A percentile compares a stretch with the other conserved stretches of the same genome.
phyloP scores from a whole-genome alignment of 2,113 vertebrate species.

The Hypanus sabinus region DNA sequence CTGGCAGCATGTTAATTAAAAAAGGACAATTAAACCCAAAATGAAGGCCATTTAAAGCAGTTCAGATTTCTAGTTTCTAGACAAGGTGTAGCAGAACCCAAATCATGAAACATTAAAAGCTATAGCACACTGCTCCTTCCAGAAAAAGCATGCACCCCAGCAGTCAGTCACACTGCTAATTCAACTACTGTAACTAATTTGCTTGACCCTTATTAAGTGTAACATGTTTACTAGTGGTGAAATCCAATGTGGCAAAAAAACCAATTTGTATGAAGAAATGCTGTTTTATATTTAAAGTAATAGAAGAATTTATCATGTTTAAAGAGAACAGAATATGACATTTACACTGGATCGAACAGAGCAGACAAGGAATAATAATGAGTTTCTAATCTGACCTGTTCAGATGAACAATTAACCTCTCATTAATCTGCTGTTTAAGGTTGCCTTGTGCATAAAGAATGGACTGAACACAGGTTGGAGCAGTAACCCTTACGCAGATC shows the following conservation, averaged over 20 bases:
- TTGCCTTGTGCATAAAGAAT: background rate
- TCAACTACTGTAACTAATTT: conserved; percentile 17
- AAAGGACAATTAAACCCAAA: background rate
- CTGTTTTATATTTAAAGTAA: conserved; percentile 20
- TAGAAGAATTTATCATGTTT: conserved; percentile 27
- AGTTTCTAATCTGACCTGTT: conserved; percentile 23
- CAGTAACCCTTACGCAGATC: background rate
- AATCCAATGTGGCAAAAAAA: background rate
- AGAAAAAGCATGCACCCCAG: background rate
- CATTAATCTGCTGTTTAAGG: conserved; percentile 15
- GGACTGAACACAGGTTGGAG: background rate
- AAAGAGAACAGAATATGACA: background rate
- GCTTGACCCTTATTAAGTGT: conserved; percentile 1
- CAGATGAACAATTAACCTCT: conserved; percentile 30
- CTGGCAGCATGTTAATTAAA: background rate
- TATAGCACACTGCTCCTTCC: background rate
- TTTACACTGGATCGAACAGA: background rate
- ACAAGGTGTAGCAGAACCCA: background rate
- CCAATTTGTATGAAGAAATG: conserved; percentile 7
- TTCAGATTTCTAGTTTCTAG: background rate
- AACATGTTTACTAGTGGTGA: background rate
- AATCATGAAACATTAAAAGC: background rate
- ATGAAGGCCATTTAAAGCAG: background rate
- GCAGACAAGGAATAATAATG: conserved; percentile 13
- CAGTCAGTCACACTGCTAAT: background rate